A percentile compares a stretch with the other conserved stretches of the same genome.
phyloP scores from a whole-genome alignment of 2,888 invertebrate genomes.

The Suillia variegata region DNA sequence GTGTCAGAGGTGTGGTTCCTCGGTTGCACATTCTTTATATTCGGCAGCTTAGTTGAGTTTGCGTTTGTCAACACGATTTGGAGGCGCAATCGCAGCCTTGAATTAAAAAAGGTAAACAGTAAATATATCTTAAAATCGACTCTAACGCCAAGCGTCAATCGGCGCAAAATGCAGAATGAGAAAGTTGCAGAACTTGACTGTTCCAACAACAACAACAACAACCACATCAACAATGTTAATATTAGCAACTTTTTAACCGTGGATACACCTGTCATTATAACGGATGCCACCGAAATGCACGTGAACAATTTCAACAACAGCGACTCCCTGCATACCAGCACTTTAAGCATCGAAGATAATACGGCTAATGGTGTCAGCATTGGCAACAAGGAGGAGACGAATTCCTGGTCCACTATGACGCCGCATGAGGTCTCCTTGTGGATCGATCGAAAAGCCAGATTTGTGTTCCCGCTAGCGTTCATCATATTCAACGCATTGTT shows the following conservation, averaged over 20 bases:
- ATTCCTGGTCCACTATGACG: conserved; percentile 79
- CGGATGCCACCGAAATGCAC: conserved; percentile 51
- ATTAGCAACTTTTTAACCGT: conserved; percentile 43
- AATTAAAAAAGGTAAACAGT: conserved; percentile 66
- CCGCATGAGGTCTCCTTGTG: conserved; percentile 87
- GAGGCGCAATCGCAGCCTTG: conserved; percentile 69
- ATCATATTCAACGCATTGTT: conserved; percentile 80
- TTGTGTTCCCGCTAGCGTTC: conserved; percentile 79
- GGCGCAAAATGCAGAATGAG: conserved; percentile 70
- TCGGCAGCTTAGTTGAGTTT: conserved; percentile 84
- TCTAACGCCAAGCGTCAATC: conserved; percentile 77
- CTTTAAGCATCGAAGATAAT: conserved; percentile 35
- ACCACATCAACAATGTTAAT: conserved; percentile 2
- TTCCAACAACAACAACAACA: conserved; percentile 61
- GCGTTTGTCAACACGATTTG: conserved; percentile 90
- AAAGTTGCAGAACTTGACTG: conserved; percentile 62
- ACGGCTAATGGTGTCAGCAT: conserved; percentile 19
- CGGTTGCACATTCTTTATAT: conserved; percentile 82
- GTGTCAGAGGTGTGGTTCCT: conserved; percentile 90
- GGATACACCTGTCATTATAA: conserved; percentile 69
- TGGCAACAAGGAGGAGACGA: conserved; percentile 25
- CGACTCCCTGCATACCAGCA: conserved; percentile 16
- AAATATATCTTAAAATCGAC: conserved; percentile 85
- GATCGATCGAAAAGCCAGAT: conserved; percentile 78
- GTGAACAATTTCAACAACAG: conserved; percentile 25